Evolutionary conservation across 2,797 vertebrate species (phyloP).

Genomic region (Centroberyx gerrardi): DNA sequence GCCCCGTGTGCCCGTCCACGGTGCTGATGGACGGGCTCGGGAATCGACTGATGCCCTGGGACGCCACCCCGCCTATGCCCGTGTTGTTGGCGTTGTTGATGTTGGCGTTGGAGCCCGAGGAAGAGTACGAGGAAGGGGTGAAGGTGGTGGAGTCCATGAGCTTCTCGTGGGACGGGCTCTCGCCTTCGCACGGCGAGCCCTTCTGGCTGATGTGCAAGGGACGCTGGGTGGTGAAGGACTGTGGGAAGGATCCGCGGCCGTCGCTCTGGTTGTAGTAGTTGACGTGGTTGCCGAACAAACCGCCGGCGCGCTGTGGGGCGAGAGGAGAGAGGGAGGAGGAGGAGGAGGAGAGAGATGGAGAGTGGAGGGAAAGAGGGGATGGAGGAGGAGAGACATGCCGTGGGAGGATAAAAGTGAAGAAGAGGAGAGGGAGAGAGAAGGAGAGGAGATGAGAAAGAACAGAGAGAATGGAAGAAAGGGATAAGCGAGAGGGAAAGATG

Average conservation of each 20-base stretch:
- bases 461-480: neutral
- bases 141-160: slow-evolving; percentile 96
- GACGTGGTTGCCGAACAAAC: slow-evolving; percentile 97
- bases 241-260: slow-evolving; percentile 92
- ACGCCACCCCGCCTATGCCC: slow-evolving; percentile 82
- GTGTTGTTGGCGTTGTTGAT: slow-evolving; percentile 99
- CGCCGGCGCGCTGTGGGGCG: slow-evolving; percentile 90
- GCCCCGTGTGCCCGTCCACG: slow-evolving; percentile 90
- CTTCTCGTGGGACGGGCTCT: slow-evolving; percentile 97
- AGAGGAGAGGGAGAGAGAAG: neutral
- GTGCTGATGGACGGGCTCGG: slow-evolving; percentile 91
- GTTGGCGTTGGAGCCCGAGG: slow-evolving; percentile 98
- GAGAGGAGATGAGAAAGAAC: neutral
- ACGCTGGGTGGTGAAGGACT: slow-evolving; percentile 97
- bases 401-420: neutral
- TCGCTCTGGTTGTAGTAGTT: slow-evolving; percentile 97
- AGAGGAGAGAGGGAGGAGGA: neutral
- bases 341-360: neutral
- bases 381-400: neutral
- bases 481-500: neutral
- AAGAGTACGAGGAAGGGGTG: slow-evolving; percentile 97
- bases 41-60: slow-evolving; percentile 82
- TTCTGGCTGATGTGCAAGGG: slow-evolving; percentile 98
- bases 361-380: neutral
- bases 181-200: slow-evolving; percentile 91